phyloP scores from a whole-genome alignment of 2,113 vertebrate genomes.

The Diphyllodes magnificus region DNA sequence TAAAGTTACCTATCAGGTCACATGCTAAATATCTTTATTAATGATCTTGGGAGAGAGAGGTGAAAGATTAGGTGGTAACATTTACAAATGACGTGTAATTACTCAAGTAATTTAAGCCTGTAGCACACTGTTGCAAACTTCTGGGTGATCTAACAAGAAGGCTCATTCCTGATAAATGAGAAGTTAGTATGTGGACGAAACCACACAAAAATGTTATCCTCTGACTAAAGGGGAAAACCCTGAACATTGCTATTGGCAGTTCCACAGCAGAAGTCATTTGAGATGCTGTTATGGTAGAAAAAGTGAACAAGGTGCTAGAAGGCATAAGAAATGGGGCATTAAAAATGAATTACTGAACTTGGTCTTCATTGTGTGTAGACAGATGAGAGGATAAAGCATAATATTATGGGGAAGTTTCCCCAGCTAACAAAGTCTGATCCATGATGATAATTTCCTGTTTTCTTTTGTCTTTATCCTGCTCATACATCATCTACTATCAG shows the following conservation, averaged over 20 bases:
- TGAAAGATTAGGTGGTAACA: constrained; percentile 17
- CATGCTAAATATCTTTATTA: constrained; percentile 35
- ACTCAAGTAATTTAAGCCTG: constrained; percentile 5
- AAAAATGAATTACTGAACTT: constrained; percentile 39
- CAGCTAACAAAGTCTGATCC: constrained; percentile 20
- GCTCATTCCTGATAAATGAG: background rate
- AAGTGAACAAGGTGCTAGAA: constrained; percentile 38
- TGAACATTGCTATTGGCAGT: background rate
- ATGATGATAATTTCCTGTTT: constrained; percentile 39
- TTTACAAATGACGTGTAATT: constrained; percentile 26
- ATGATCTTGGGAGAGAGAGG: background rate
- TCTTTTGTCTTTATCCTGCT: constrained; percentile 24
- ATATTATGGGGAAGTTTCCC: background rate
- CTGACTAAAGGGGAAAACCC: background rate
- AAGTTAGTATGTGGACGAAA: background rate
- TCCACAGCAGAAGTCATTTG: background rate
- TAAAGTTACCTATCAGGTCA: background rate
- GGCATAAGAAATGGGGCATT: constrained; percentile 32
- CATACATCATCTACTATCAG: constrained; percentile 13
- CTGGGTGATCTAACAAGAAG: background rate
- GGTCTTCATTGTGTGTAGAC: background rate
- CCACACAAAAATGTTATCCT: background rate
- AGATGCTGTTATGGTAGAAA: constrained; percentile 2
- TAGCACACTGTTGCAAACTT: background rate
- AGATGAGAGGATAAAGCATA: background rate